Conservation (phyloP, 53 echinoderm and acorn worm species). For the Crossaster papposus region DNA sequence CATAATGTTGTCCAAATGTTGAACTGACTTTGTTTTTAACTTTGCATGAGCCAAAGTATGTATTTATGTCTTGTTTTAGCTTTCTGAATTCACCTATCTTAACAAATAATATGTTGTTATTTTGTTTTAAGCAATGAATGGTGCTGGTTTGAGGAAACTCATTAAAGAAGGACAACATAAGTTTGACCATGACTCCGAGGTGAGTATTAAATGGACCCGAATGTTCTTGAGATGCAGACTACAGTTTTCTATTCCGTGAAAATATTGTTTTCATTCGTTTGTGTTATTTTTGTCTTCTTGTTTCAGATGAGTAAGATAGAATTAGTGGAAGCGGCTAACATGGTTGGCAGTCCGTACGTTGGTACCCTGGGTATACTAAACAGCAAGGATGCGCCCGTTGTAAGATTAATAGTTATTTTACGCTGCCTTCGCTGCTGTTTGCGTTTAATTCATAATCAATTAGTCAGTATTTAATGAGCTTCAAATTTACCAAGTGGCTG, state of each 20-base stretch:
- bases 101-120: not conserved
- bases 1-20: too few relatives aligned
- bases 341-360: constrained; percentile 49
- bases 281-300: not conserved
- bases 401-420: not conserved
- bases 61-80: too few relatives aligned
- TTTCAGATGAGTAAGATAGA: constrained; percentile 39
- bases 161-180: constrained; percentile 18
- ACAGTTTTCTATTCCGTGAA: not conserved
- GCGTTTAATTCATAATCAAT: too few relatives aligned
- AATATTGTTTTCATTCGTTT: not conserved
- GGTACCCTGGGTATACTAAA: constrained; percentile 30
- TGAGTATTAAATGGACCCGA: not conserved
- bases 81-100: too few relatives aligned
- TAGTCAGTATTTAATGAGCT: too few relatives aligned
- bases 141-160: constrained; percentile 45
- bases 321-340: constrained; percentile 27
- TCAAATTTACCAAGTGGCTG: too few relatives aligned
- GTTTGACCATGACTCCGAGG: constrained; percentile 37
- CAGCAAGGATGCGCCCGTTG: constrained; percentile 32
- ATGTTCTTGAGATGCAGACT: not conserved
- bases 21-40: too few relatives aligned
- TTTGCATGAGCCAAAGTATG: too few relatives aligned
- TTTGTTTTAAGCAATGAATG: constrained; percentile 33
- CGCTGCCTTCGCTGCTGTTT: too few relatives aligned